Evolutionary conservation across 2,797 vertebrate genomes (phyloP).

Genomic region (Phoebastria nigripes): DNA sequence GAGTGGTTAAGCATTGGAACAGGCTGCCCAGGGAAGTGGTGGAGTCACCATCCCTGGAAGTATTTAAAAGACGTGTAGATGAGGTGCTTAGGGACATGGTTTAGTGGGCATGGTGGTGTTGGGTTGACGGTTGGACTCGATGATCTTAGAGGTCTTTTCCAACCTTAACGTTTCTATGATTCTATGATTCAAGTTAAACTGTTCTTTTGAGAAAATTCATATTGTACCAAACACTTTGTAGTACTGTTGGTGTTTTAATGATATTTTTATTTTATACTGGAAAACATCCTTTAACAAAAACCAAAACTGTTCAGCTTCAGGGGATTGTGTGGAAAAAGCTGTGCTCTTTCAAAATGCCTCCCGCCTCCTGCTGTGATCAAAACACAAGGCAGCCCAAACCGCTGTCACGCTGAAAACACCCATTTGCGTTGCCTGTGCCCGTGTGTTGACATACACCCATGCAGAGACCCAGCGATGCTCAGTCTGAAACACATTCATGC

Average conservation of each 20-base stretch:
- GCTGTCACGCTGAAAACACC: too few species aligned
- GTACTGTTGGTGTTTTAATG: not conserved
- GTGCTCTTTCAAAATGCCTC: not conserved
- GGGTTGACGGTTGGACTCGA: too few species aligned
- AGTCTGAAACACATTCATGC: not conserved
- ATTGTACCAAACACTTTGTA: not conserved
- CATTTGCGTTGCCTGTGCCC: not conserved
- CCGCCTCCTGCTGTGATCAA: not conserved
- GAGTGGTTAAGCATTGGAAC: too few species aligned
- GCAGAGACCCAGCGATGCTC: not conserved
- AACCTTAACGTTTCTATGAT: too few species aligned
- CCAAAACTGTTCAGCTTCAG: not conserved
- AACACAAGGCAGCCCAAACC: not conserved
- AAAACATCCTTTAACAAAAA: not conserved
- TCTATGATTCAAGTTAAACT: not conserved
- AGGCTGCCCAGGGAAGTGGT: too few species aligned
- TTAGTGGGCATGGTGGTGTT: too few species aligned
- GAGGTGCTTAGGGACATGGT: too few species aligned
- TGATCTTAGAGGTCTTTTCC: too few species aligned
- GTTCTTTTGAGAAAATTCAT: not conserved
- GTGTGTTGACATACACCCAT: not conserved
- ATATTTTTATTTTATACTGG: not conserved
- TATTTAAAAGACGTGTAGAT: too few species aligned
- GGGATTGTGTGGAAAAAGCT: not conserved
- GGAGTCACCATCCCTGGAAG: too few species aligned